Percentiles rank a stretch among this genome's conserved stretches.
phyloP scores from a whole-genome alignment of 2,797 vertebrate species.

The Acanthiza pusilla region DNA sequence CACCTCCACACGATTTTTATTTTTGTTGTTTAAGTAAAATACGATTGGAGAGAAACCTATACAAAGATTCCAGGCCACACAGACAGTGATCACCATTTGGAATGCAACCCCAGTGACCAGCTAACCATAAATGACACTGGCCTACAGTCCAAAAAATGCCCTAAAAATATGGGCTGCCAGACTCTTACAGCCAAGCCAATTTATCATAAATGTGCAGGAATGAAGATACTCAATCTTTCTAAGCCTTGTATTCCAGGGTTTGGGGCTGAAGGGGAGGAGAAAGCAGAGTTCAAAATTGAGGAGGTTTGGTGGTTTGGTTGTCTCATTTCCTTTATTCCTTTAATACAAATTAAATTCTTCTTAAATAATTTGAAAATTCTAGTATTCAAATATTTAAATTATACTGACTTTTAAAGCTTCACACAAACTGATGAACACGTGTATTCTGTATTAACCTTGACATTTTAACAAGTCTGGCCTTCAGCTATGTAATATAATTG shows the following conservation, averaged over 20 bases:
- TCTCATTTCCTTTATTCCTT: background rate
- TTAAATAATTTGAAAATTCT: background rate
- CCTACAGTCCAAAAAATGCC: background rate
- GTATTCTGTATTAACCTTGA: background rate
- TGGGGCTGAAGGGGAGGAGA: fast-evolving
- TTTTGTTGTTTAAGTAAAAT: background rate
- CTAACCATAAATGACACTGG: background rate
- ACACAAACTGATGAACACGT: background rate
- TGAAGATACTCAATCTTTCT: background rate
- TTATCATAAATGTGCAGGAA: background rate
- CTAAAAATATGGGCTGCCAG: background rate
- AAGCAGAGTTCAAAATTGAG: background rate
- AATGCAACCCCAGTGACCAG: background rate
- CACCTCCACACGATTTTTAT: no score
- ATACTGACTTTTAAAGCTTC: background rate
- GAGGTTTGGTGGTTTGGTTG: background rate
- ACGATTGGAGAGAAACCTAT: background rate
- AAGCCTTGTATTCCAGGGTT: background rate
- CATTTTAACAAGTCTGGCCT: background rate
- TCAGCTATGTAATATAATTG: background rate
- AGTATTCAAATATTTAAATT: background rate
- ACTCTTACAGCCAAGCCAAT: background rate
- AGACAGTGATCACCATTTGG: background rate
- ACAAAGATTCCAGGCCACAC: background rate
- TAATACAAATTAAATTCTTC: background rate